Percentiles rank a stretch among this genome's conserved stretches.
These are phyloP conservation scores for Apaloderma vittatum DNA, from an alignment of 2,113 vertebrate genomes.

Conservation along the genomic window DNA sequence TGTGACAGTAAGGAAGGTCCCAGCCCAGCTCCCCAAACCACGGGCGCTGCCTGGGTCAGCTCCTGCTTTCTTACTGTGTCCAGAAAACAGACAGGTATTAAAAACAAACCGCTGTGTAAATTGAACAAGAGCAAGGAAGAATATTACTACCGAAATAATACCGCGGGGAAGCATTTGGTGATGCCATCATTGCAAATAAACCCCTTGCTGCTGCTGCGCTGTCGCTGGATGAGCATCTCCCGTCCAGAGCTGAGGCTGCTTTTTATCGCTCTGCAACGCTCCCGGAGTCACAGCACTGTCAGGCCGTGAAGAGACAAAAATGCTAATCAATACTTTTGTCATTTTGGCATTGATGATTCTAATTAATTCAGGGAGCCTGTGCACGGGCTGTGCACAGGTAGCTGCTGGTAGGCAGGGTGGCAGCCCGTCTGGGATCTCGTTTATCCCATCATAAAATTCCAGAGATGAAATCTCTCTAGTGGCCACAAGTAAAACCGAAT, in stretches of 20 bases:
- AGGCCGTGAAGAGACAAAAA: background rate
- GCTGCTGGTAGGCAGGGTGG: background rate
- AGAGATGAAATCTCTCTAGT: background rate
- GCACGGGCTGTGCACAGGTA: background rate
- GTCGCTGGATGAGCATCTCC: background rate
- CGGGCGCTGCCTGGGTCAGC: background rate
- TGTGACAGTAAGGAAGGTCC: too few species aligned
- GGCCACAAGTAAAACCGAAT: background rate
- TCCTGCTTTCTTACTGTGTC: background rate
- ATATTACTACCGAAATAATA: background rate
- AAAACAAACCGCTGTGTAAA: background rate
- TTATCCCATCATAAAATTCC: background rate
- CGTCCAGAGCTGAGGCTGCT: background rate
- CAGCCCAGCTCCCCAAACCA: background rate
- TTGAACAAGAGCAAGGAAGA: background rate
- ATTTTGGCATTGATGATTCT: background rate
- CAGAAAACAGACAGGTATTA: background rate
- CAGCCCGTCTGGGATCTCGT: background rate
- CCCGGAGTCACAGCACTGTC: background rate
- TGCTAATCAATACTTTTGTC: background rate
- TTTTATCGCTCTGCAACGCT: background rate
- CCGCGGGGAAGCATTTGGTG: accelerated
- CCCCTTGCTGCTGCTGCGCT: background rate
- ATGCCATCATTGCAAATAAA: background rate
- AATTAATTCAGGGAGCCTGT: background rate